A percentile compares a stretch with the other conserved stretches of the same genome.
Conservation (phyloP, 1,140 invertebrate genomes). For the Lycorma delicatula region DNA sequence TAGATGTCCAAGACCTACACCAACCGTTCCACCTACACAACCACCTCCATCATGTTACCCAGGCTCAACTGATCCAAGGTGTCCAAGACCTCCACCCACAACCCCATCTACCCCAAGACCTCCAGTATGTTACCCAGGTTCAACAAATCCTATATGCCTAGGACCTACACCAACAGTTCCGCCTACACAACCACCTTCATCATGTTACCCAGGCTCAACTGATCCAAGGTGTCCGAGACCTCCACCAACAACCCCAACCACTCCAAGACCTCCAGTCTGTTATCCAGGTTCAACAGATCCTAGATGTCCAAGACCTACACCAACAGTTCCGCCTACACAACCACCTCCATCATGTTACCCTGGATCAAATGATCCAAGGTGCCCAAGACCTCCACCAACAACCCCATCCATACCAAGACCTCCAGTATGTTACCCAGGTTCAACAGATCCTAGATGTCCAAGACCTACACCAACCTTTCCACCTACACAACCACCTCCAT, state of each 20-base stretch:
- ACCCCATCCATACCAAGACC: conserved; percentile 25
- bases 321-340: conserved; percentile 29
- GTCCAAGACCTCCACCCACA: conserved; percentile 17
- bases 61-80: conserved; percentile 14
- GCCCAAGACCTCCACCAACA: conserved; percentile 20
- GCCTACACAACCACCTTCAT: conserved; percentile 20
- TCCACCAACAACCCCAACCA: conserved; percentile 13
- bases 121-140: conserved; percentile 25
- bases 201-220: conserved; percentile 28
- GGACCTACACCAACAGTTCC: conserved; percentile 25
- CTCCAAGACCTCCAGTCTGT: conserved; percentile 30
- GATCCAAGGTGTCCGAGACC: conserved; percentile 29
- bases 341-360: conserved; percentile 29
- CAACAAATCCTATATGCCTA: conserved; percentile 32
- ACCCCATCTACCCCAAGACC: conserved; percentile 19
- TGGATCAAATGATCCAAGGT: conserved; percentile 32
- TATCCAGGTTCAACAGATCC: conserved; percentile 41
- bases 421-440: conserved; percentile 28
- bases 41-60: conserved; percentile 8
- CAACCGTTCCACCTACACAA: conserved; percentile 19
- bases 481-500: conserved; percentile 19
- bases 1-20: conserved; percentile 16
- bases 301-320: conserved; percentile 40
- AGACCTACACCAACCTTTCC: conserved; percentile 27
- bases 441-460: conserved; percentile 34